Base-by-base conservation (phyloP, 2,888 invertebrate species). In the Andrena dorsata region DNA sequence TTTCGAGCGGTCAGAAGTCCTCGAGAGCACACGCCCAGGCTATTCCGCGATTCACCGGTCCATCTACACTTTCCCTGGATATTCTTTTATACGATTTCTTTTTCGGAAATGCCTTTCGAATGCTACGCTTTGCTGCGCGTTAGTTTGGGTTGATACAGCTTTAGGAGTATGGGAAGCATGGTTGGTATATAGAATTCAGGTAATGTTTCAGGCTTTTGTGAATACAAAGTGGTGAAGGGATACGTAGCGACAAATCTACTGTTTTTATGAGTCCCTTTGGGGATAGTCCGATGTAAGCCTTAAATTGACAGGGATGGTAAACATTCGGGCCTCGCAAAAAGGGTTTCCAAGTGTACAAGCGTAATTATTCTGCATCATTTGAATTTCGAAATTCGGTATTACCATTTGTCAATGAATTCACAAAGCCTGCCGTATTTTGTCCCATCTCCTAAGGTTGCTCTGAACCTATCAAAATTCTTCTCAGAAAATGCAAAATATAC, bases 21-120 rank as follows among this genome's bases (percentile, higher is more conserved):
- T 64, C 47, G 56, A 70, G 47, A 76, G 66, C 77, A 76, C 68
- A 74, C 77, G 76, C 77, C 82, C 35, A 58, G 58, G 28, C 60
- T 76, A 56, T 65, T 69, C 63, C 16, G 2, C n/a, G 30, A n/a
- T 41, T 13, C 32, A n/a, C 7, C 16, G 8, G 10, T 2, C 5
- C n/a, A 10, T 0, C 20, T 56, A 23, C 56, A 10, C 23, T 10
- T 56, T 10, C 10, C 23, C 10, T 13, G 23, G 23, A 20, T 26
- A 1, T 56, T 23, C 8, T 16, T 3, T 0, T 30, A 2, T n/a
- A 16, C 16, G 26, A 28, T 41, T 13, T 13, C 41, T 1, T 4
- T 5, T 5, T 41, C 16, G 2, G 41, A 41, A 41, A 41, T 16
- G 41, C 16, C 1, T 13, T 4, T 41, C 41, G 16, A 41, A 16